Base-by-base conservation (phyloP, 2,797 vertebrate species). In the Myripristis murdjan region DNA sequence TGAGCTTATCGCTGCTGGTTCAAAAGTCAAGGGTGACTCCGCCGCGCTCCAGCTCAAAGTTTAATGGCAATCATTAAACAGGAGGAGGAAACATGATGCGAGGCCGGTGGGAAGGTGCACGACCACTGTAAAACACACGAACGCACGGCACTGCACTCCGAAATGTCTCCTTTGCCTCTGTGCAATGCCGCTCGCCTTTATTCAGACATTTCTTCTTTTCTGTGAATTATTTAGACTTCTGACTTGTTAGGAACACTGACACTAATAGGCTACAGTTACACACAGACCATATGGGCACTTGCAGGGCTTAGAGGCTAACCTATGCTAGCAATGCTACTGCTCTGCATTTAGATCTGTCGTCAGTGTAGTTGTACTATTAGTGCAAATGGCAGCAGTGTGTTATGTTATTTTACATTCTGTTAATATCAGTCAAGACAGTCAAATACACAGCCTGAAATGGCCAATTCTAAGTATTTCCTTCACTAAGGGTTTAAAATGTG, bases 1-100 rank as follows among this genome's bases (percentile, higher is more conserved):
- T 74, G 55, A 69, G 76, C 89, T 93, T 91, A 93, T 94, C 93
- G 8, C 37, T 48, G 47, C 59, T 73, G 14, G 91, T 88, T 90
- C 85, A 91, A 91, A 92, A 86, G 93, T 92, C 91, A 92, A 84
- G 84, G 76, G 85, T 83, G 78, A 80, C 73, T 66, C 68, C 1
- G 28, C 74, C 35, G 75, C 26, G 83, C 71, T 41, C 12, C 11
- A 16, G 89, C 82, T 92, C 91, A 94, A 93, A 93, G 93, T 93
- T 91, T 84, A 87, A 75, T 71, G 74, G 82, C 74, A 91, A 91
- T 92, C 86, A 92, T 90, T 91, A 90, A 87, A 86, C 90, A 80
- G 87, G 63, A 56, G 70, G 11, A 8, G 49, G 47, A 64, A 33
- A 61, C 16, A 4, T 2, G 57, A 56, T 5, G 26, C 9, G 12